Conservation (phyloP, 2,888 invertebrate species). For the Eupithecia centaureata region DNA sequence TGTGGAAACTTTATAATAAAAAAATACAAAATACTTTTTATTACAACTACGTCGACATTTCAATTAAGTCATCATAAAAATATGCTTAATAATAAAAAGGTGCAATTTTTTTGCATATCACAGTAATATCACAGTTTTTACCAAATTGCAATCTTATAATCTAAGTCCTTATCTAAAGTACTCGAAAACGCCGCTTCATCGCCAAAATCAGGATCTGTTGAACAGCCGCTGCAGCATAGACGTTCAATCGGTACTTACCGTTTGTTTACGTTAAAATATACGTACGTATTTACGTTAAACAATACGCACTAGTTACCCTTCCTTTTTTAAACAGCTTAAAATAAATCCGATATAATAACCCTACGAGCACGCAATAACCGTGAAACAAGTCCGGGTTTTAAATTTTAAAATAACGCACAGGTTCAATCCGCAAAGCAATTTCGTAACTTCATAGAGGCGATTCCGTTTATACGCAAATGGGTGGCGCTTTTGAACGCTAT, state of each 20-base stretch:
- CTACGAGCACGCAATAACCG: constrained; percentile 19
- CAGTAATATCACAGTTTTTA: constrained; percentile 15
- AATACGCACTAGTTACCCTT: not conserved
- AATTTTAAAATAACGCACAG: constrained; percentile 37
- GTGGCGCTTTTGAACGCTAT: constrained; percentile 67
- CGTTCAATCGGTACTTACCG: constrained; percentile 31
- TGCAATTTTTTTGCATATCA: not conserved
- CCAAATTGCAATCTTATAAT: not conserved
- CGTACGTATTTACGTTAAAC: constrained; percentile 15
- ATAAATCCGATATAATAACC: constrained; percentile 13
- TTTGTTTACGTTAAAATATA: constrained; percentile 21
- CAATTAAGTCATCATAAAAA: not conserved
- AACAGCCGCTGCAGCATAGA: constrained; percentile 17
- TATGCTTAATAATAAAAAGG: not conserved
- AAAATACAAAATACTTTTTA: not conserved
- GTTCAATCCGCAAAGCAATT: constrained; percentile 76
- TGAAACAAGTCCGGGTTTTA: constrained; percentile 24
- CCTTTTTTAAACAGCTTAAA: not conserved
- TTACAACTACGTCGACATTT: not conserved
- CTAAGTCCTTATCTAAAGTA: constrained; percentile 1
- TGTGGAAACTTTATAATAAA: no score
- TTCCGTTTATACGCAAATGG: constrained; percentile 56
- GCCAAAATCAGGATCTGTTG: constrained; percentile 25
- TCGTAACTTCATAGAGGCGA: constrained; percentile 56
- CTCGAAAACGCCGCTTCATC: constrained; percentile 19